Evolutionary conservation across 2,888 invertebrate genomes (phyloP).

Genomic region (Meiosimyza platycephala): DNA sequence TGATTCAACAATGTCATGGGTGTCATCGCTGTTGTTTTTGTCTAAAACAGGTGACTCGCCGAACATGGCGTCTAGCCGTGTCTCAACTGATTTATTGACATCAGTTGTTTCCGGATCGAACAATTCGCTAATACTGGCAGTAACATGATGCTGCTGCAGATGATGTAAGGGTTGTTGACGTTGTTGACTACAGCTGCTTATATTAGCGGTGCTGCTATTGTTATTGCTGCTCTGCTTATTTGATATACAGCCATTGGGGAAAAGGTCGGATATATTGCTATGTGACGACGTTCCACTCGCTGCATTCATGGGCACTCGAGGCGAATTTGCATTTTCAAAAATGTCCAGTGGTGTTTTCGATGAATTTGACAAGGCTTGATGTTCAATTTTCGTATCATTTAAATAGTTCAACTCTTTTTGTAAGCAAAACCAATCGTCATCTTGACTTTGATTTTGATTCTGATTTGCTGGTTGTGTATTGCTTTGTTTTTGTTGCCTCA

Average conservation of each 20-base stretch:
- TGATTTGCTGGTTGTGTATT: slow-evolving; percentile 15
- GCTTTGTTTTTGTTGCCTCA: slow-evolving; percentile 31
- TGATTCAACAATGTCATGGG: slow-evolving; percentile 63
- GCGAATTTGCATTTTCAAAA: slow-evolving; percentile 14
- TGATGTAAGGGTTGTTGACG: slow-evolving; percentile 53
- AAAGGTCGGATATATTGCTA: slow-evolving; percentile 61
- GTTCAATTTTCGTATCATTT: slow-evolving; percentile 27
- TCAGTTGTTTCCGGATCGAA: slow-evolving; percentile 60
- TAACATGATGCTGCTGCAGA: slow-evolving; percentile 48
- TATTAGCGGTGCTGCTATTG: slow-evolving; percentile 48
- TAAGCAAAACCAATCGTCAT: slow-evolving; percentile 78
- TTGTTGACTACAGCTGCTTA: slow-evolving; percentile 58
- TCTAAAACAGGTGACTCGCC: slow-evolving; percentile 63
- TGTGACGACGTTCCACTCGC: slow-evolving; percentile 44
- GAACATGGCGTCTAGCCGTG: slow-evolving; percentile 66
- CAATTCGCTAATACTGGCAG: slow-evolving; percentile 57
- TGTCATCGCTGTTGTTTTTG: slow-evolving; percentile 31
- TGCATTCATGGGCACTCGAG: slow-evolving; percentile 40
- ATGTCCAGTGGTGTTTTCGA: slow-evolving; percentile 30
- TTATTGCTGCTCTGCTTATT: slow-evolving; percentile 56
- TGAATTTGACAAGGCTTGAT: slow-evolving; percentile 44
- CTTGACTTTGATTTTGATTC: slow-evolving; percentile 69
- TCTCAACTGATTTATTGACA: slow-evolving; percentile 65
- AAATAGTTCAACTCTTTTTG: slow-evolving; percentile 73
- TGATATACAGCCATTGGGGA: slow-evolving; percentile 61